Base-by-base conservation (phyloP, 2,888 invertebrate species). In the Idaea dimidiata region DNA sequence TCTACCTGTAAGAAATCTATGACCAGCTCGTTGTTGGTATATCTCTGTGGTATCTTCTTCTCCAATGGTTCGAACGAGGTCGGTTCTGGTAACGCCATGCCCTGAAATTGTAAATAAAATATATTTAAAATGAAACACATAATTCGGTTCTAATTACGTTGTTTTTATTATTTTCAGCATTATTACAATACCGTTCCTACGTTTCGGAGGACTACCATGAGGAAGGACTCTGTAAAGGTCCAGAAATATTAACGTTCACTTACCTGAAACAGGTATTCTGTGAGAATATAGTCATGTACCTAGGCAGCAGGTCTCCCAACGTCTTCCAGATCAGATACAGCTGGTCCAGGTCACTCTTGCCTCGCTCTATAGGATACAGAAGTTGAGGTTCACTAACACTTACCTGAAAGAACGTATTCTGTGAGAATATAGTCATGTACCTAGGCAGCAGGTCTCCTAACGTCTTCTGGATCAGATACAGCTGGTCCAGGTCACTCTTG, bases 331-430 rank as follows among this genome's bases (percentile, higher is more conserved):
- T 99, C 75, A 99, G 94, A 91, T 98, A 99, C 62, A 99, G 91
- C 88, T 99, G 99, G 91, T 99, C 99, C 24, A 99, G 97, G 87
- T 99, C 99, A 33, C 99, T 99, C 87, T 99, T 97, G 99, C 98
- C 86, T 98, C 98, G 16, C 98, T 97, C 59, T 96, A 94, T 60
- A 97, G 94, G 62, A 98, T n/a, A n/a, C n/a, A n/a, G n/a, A n/a
- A n/a, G n/a, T n/a, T n/a, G n/a, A n/a, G n/a, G n/a, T n/a, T n/a
- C n/a, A n/a, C n/a, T n/a, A n/a, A n/a, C n/a, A n/a, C 64, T 60
- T 65, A 94, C 94, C 87, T 94, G 94, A 81, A 94, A 94, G 89
- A 98, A 99, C 76, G 76, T 97, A 84, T 99, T 99, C 78, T 96
- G 96, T 76, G 97, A 97, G 89, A 99, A 99, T 78, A 99, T 98